Evolutionary conservation across 2,888 invertebrate species (phyloP).

Genomic region (Drosophila diplacantha): DNA sequence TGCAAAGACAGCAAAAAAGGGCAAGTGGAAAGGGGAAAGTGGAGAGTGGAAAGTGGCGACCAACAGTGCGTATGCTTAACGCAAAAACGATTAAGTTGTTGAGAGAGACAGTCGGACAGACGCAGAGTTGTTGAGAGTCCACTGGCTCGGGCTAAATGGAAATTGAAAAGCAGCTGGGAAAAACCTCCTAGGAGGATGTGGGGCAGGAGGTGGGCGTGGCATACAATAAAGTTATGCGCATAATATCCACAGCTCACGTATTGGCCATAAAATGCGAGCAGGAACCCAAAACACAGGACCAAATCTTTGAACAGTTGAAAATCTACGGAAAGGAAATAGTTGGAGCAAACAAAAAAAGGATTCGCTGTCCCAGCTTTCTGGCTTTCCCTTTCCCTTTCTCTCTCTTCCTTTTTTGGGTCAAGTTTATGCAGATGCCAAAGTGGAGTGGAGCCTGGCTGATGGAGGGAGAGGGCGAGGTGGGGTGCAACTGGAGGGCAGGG

Average conservation of each 20-base stretch:
- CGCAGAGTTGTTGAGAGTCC: conserved; percentile 11
- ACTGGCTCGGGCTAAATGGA: conserved; percentile 40
- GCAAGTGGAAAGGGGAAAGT: conserved; percentile 13
- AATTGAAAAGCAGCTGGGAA: conserved; percentile 60
- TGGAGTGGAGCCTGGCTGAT: conserved; percentile 21
- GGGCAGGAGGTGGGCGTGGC: conserved; percentile 36
- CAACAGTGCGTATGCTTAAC: conserved; percentile 63
- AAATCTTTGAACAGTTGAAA: conserved; percentile 59
- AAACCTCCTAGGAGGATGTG: conserved; percentile 19
- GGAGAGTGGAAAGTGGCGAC: conserved; percentile 14
- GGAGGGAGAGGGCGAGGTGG: conserved; percentile 6
- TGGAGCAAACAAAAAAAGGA: conserved; percentile 28
- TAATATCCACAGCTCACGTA: conserved; percentile 67
- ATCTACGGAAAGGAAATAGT: conserved; percentile 56
- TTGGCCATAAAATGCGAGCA: conserved; percentile 62
- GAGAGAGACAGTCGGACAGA: conserved; percentile 26
- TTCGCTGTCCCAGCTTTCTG: conserved; percentile 50
- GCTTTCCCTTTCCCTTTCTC: conserved; percentile 17
- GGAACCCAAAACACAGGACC: conserved; percentile 18
- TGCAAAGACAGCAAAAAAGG: conserved; percentile 34
- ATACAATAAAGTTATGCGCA: conserved; percentile 63
- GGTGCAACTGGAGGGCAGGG: neutral
- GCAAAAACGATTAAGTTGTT: conserved; percentile 70
- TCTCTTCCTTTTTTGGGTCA: conserved; percentile 57
- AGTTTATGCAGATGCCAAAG: conserved; percentile 68